Evolutionary conservation across 2,797 vertebrate genomes (phyloP).

Genomic region (Acanthiza pusilla): DNA sequence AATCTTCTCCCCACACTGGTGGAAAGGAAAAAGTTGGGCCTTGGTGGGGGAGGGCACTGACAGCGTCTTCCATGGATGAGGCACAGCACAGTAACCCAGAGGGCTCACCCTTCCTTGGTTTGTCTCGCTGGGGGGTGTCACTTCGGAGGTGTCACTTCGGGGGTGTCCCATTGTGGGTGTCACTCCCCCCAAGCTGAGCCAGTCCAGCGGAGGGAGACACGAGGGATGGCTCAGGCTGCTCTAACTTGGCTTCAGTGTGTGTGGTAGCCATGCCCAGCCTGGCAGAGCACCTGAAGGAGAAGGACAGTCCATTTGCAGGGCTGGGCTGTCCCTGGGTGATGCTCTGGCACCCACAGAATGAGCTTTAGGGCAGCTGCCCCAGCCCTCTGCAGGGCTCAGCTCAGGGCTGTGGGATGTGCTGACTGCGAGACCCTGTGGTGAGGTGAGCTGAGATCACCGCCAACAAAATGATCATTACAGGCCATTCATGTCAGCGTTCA

Average conservation of each 20-base stretch:
- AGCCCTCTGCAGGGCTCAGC: neutral
- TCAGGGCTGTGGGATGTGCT: neutral
- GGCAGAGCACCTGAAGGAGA: neutral
- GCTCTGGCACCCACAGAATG: neutral
- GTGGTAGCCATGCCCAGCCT: neutral
- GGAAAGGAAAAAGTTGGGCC: neutral
- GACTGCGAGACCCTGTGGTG: constrained; percentile 37
- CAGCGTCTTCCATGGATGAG: neutral
- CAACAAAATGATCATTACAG: constrained; percentile 55
- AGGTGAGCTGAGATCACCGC: constrained; percentile 29
- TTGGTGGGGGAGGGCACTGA: neutral
- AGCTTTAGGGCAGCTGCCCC: neutral
- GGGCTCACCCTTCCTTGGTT: neutral
- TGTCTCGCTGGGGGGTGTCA: fast-evolving
- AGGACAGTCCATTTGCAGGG: fast-evolving
- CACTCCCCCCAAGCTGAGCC: fast-evolving
- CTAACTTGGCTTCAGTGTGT: neutral
- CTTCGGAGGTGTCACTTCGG: neutral
- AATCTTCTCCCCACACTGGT: neutral
- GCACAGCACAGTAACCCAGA: neutral
- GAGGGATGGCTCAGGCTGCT: neutral
- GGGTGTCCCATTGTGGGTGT: no score
- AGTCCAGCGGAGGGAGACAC: fast-evolving
- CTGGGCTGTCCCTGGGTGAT: neutral
- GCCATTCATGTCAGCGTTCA: constrained; percentile 56